Percentiles rank a stretch among this genome's conserved stretches.
Evolutionary conservation across 2,113 vertebrate genomes (phyloP).

Genomic region (Ia io): DNA sequence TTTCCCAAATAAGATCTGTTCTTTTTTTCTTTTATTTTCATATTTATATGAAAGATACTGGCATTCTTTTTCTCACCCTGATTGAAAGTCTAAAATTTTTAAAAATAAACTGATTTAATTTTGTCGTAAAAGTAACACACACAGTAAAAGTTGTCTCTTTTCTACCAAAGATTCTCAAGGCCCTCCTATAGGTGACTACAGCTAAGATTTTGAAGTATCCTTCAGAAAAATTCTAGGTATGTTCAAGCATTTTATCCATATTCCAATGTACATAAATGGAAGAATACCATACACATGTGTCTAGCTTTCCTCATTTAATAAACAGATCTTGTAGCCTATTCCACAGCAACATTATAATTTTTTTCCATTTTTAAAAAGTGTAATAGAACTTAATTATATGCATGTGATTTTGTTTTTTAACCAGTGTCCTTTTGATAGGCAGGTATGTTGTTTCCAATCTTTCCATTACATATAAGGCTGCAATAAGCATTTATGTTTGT

Average conservation of each 20-base stretch:
- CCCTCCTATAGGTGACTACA: neutral
- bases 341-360: neutral
- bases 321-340: neutral
- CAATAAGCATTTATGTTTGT: neutral
- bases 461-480: slow-evolving; percentile 8
- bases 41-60: neutral
- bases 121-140: slow-evolving; percentile 47
- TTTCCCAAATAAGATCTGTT: neutral
- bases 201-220: slow-evolving; percentile 3
- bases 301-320: slow-evolving; percentile 1
- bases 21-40: neutral
- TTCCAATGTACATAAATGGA: slow-evolving; percentile 38
- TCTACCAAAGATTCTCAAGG: neutral
- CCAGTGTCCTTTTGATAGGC: neutral
- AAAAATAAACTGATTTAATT: slow-evolving; percentile 9
- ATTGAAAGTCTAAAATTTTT: slow-evolving; percentile 25
- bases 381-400: neutral
- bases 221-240: neutral
- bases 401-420: neutral
- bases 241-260: slow-evolving; percentile 21
- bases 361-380: neutral
- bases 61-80: neutral
- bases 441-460: neutral
- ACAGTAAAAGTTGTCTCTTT: neutral
- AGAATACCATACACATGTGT: neutral